Percentiles rank a stretch among this genome's conserved stretches.
Conservation (phyloP, 2,113 vertebrate genomes). For the Varanus komodoensis region DNA sequence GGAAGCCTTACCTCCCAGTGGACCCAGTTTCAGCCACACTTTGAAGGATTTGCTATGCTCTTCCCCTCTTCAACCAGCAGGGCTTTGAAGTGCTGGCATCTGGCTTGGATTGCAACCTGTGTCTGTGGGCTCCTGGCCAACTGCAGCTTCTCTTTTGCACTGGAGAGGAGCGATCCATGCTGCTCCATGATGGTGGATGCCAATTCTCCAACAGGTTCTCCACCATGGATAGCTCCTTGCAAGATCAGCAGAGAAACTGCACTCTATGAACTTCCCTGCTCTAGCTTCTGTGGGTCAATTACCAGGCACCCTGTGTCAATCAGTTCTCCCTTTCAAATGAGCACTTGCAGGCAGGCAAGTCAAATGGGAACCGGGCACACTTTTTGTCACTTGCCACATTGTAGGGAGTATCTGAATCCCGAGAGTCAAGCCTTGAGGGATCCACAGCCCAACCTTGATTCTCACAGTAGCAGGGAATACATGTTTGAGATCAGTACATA, state of each 20-base stretch:
- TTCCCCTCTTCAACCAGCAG: not conserved
- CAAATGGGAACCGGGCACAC: fast-evolving
- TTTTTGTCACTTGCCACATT: slow-evolving; percentile 1
- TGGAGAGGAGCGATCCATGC: too few species aligned
- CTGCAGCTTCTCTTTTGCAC: too few species aligned
- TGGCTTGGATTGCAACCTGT: not conserved
- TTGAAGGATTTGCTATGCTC: not conserved
- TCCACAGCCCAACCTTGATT: not conserved
- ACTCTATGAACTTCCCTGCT: too few species aligned
- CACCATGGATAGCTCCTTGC: too few species aligned
- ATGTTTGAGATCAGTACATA: not conserved
- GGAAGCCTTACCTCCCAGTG: slow-evolving; percentile 13
- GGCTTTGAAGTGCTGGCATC: not conserved
- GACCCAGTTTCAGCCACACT: not conserved
- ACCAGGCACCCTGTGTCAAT: not conserved
- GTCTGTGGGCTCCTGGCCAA: too few species aligned
- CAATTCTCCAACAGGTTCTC: too few species aligned
- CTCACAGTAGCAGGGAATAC: not conserved
- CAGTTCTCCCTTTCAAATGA: not conserved
- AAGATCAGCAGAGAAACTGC: too few species aligned
- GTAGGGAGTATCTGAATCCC: slow-evolving; percentile 33
- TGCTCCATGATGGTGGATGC: too few species aligned
- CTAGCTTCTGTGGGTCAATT: not conserved
- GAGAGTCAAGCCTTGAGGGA: slow-evolving; percentile 21
- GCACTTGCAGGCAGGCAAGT: slow-evolving; percentile 12